Evolutionary conservation across 2,888 invertebrate species (phyloP).

Genomic region (Tupiocoris notatus): DNA sequence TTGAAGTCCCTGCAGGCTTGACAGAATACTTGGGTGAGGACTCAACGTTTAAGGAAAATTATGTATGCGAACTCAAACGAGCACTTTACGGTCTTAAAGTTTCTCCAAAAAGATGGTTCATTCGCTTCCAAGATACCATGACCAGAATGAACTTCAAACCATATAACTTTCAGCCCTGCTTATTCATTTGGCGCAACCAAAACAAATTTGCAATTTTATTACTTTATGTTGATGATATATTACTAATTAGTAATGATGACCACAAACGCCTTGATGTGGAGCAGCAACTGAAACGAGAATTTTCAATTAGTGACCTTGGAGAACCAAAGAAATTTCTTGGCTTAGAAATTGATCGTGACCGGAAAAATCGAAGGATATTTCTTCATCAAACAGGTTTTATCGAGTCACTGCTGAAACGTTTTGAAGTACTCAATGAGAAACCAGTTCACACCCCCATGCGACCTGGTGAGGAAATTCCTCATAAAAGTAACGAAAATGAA

Average conservation of each 20-base stretch:
- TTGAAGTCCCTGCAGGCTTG: slow-evolving; percentile 1
- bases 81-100: slow-evolving; percentile 9
- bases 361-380: background rate
- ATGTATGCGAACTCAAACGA: background rate
- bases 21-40: background rate
- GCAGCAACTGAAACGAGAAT: background rate
- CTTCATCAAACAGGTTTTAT: background rate
- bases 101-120: background rate
- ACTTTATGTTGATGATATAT: slow-evolving; percentile 11
- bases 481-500: no score
- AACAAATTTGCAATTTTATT: no score
- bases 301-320: slow-evolving; percentile 1
- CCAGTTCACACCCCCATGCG: background rate
- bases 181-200: no score
- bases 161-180: background rate
- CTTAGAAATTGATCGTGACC: background rate
- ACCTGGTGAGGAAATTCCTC: no score
- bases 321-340: slow-evolving; percentile 13
- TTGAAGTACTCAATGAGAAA: background rate
- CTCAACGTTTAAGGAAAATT: background rate
- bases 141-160: background rate
- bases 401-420: background rate
- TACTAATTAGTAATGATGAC: background rate
- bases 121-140: background rate
- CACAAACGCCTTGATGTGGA: background rate